Conservation (phyloP, 2,888 invertebrate genomes). For the Apodemia zela region DNA sequence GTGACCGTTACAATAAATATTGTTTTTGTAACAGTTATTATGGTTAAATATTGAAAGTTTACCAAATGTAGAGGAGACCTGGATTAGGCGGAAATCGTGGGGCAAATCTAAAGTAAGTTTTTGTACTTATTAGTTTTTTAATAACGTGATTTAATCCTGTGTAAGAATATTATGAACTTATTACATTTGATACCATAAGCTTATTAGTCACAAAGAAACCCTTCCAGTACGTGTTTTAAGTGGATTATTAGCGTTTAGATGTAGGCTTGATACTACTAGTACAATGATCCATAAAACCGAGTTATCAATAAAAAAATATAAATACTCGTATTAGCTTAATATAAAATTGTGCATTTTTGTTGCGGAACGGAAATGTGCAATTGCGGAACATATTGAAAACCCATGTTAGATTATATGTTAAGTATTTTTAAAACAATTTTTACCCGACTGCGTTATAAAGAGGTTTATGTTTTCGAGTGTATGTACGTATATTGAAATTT, state of each 20-base stretch:
- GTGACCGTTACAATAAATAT: constrained; percentile 25
- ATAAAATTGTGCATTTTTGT: too few relatives aligned
- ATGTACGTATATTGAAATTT: too few relatives aligned
- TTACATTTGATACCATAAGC: constrained; percentile 20
- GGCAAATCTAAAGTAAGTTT: constrained; percentile 12
- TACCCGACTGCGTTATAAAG: too few relatives aligned
- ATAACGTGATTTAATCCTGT: background rate
- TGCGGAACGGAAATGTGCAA: too few relatives aligned
- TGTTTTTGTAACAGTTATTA: constrained; percentile 6
- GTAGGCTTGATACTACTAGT: background rate
- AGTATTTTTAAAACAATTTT: too few relatives aligned
- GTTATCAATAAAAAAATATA: too few relatives aligned
- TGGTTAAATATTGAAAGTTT: background rate
- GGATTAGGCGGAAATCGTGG: background rate
- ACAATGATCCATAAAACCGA: background rate
- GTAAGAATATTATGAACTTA: background rate
- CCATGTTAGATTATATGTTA: too few relatives aligned
- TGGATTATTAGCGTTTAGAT: constrained; percentile 25
- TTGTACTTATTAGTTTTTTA: background rate
- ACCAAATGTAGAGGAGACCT: background rate
- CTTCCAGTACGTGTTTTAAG: constrained; percentile 27
- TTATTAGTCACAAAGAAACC: constrained; percentile 31
- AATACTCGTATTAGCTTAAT: too few relatives aligned
- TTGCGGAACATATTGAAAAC: too few relatives aligned
- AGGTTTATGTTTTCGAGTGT: too few relatives aligned